Evolutionary conservation across 2,113 vertebrate genomes (phyloP), one percentile per base, ranked within the genome.

Genomic region (Grantiella picta): DNA sequence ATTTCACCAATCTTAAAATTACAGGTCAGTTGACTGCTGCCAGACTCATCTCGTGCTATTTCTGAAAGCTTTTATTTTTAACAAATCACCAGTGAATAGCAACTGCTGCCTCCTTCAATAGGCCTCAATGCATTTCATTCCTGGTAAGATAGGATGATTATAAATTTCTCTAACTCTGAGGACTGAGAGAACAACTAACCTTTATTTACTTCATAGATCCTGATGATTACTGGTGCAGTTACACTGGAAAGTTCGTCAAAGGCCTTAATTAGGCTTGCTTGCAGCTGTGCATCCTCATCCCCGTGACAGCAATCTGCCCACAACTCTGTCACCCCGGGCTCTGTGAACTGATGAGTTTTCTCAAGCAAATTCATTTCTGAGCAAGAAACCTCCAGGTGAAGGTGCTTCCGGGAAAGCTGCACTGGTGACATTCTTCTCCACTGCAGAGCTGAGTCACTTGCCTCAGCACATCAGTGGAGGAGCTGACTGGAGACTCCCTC

Each of bases 51-150:
- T 47, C 44, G 29, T 21, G 56, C 61, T 28, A 25, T 49, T 94
- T 93, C 83, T 96, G 69, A 91, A 94, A 89, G 69, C 38, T 64
- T 92, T 77, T 44, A 59, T 86, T 86, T 94, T 27, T 70, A 75
- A 75, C 60, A 89, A 89, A 89, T 73, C 61, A 78, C n/a, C 72
- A 71, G 35, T 29, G 35, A 94, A 85, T 1, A 77, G 38, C 60
- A 90, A 83, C 15, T 0, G 0, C 54, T 66, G 60, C 29, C 47
- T 75, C 47, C 56, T 89, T 83, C 60, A 89, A 89, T 11, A 69
- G 1, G 6, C 35, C 27, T 81, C 72, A 53, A 29, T 38, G 19
- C 18, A 11, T 60, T 90, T 92, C 15, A 59, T 52, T 82, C 50
- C 82, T 56, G 68, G 1, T 83, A 85, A 86, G 63, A 82, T 5